Evolutionary conservation across 1,140 invertebrate genomes (phyloP), one percentile per base, ranked within the genome.

Genomic region (Pogonus chalceus): DNA sequence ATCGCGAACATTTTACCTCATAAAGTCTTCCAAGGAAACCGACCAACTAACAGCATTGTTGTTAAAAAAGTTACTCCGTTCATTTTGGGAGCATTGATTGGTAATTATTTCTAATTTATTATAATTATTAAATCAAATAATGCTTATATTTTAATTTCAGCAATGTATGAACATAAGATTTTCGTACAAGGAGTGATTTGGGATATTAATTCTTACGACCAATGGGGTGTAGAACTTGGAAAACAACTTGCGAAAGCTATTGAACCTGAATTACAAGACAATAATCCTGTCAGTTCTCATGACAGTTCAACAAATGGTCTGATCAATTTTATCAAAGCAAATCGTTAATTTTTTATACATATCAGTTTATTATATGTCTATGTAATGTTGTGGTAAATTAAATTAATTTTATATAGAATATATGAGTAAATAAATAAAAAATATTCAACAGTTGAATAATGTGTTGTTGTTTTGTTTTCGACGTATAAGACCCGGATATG

Each of bases 161-260:
- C 90, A 20, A 82, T 93, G 69, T 99, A 99, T 70, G 96, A 99
- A 72, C 93, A 97, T 69, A 99, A 99, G 74, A 99, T 99, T 61
- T 99, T 99, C 76, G 84, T 87, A 1, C 96, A 99, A 75, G 96
- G 96, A 53, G 82, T 96, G 14, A 93, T 99, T 62, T 99, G 97
- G 97, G 90, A 97, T 70, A 97, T 99, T 64, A 99, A 99, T 72
- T 98, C 96, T 0, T 99, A 88, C 73, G 97, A 99, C 77, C 97
- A 99, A 72, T 99, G 96, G 95, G 97, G 96, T 46, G 96, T 99
- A 55, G 97, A 99, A 73, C 79, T 99, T 46, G 97, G 96, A 20
- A 99, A 99, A 73, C 92, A 98, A 68, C 74, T 99, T 60, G 97
- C 97, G 10, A 98, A 98, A 74, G 87, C 86, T 12, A 98, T 99